Evolutionary conservation across 1,140 invertebrate genomes (phyloP).

Genomic region (Wiebesia pumilae): DNA sequence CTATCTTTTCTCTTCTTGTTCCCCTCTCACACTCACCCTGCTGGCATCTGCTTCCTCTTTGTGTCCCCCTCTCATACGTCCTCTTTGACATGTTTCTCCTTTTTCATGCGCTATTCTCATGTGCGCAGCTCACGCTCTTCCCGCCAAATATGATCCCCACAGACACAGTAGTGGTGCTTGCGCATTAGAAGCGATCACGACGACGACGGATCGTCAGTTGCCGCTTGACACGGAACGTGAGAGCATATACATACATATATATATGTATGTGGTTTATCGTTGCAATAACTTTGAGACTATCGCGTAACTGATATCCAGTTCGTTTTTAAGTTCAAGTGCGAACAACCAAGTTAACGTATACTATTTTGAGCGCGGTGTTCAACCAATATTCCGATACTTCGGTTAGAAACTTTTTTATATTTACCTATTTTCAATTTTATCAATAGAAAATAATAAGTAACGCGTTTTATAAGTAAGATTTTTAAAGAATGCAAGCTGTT

Average conservation of each 20-base stretch:
- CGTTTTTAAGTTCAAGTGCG: neutral
- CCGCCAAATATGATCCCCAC: slow-evolving; percentile 39
- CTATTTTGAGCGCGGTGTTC: too few relatives aligned
- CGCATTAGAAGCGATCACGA: neutral
- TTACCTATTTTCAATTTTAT: neutral
- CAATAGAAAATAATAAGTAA: neutral
- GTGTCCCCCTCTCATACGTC: neutral
- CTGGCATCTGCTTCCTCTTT: neutral
- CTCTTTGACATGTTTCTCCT: neutral
- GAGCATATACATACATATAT: slow-evolving; percentile 22
- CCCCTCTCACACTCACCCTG: neutral
- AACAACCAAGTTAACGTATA: neutral
- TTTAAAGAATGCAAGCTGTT: neutral
- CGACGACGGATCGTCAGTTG: slow-evolving; percentile 26
- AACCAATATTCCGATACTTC: too few relatives aligned
- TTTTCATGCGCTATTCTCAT: neutral
- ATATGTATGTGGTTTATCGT: neutral
- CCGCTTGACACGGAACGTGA: slow-evolving; percentile 38
- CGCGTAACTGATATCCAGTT: neutral
- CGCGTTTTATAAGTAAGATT: neutral
- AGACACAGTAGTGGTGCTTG: neutral
- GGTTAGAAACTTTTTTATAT: neutral
- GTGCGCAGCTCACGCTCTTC: slow-evolving; percentile 1
- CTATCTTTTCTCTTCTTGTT: neutral
- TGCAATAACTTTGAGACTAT: neutral